These are phyloP conservation scores for Glossosoma conforme DNA, from an alignment of 1,140 invertebrate genomes.

Conservation along the genomic window DNA sequence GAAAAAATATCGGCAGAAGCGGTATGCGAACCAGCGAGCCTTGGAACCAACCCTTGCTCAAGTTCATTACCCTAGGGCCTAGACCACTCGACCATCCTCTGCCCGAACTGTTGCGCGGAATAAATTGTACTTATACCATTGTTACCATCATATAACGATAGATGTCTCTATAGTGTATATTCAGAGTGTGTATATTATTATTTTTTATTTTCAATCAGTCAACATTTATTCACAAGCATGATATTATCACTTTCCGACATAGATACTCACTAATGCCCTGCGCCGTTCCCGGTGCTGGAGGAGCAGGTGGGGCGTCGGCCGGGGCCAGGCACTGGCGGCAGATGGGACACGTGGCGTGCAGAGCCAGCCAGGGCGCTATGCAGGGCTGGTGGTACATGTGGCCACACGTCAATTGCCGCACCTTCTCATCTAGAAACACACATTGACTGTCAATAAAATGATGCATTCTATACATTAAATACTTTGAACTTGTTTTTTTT, in stretches of 20 bases:
- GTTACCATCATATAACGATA: not conserved
- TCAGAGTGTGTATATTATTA: not conserved
- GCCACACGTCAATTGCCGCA: slow-evolving; percentile 81
- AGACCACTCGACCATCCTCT: not conserved
- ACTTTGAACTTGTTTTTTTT: no score
- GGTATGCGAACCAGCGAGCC: no score
- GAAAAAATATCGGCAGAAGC: no score
- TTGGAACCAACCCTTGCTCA: no score
- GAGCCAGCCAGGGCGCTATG: slow-evolving; percentile 91
- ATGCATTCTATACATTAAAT: no score
- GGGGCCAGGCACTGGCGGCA: slow-evolving; percentile 77
- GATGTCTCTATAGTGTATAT: not conserved
- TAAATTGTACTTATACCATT: not conserved
- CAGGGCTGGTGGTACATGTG: slow-evolving; percentile 91
- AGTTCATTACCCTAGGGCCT: no score
- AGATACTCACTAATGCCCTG: slow-evolving; percentile 2
- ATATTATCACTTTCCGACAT: not conserved
- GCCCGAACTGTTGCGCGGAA: not conserved
- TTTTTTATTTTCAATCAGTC: not conserved
- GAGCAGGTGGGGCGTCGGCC: slow-evolving; percentile 28
- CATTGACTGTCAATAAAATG: not conserved
- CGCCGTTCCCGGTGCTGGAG: not conserved
- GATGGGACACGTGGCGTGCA: slow-evolving; percentile 94
- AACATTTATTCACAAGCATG: not conserved
- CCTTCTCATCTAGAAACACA: slow-evolving; percentile 62